Percentiles rank a stretch among this genome's conserved stretches.
Evolutionary conservation across 2,113 vertebrate species (phyloP).

Genomic region (Sander vitreus): DNA sequence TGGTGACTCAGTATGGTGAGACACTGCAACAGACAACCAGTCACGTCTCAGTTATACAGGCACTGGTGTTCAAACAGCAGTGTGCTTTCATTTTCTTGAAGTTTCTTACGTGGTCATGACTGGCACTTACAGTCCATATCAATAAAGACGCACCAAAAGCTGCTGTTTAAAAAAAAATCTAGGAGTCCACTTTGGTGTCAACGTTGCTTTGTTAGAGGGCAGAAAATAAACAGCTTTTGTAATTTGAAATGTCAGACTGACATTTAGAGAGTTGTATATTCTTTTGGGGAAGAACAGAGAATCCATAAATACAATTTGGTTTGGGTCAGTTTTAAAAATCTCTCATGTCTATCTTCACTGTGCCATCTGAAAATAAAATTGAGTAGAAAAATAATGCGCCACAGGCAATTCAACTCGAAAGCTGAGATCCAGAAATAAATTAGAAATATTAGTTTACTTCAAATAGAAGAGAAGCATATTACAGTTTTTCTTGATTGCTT

Average conservation of each 20-base stretch:
- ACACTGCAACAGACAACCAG: constrained; percentile 16
- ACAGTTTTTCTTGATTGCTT: no score
- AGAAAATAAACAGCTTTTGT: neutral
- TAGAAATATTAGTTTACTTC: constrained; percentile 8
- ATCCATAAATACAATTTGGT: neutral
- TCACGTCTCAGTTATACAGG: constrained; percentile 1
- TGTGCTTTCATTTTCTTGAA: neutral
- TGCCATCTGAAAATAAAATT: neutral
- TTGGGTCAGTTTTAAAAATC: constrained; percentile 16
- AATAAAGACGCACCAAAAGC: neutral
- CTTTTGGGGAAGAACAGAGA: neutral
- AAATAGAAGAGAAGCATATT: neutral
- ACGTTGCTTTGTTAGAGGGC: neutral
- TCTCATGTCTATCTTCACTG: neutral
- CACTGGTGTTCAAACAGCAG: neutral
- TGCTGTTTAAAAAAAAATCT: neutral
- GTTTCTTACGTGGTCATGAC: neutral
- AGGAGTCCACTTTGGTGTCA: neutral
- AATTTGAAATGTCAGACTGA: neutral
- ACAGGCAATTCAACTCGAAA: neutral
- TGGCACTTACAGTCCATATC: neutral
- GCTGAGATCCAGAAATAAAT: constrained; percentile 18
- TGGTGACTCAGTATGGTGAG: constrained; percentile 89
- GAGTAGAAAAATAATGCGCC: neutral
- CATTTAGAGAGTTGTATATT: neutral